A percentile compares a stretch with the other conserved stretches of the same genome.
These are phyloP conservation scores for Zaprionus inermis DNA, from an alignment of 1,140 invertebrate genomes.

Conservation along the genomic window DNA sequence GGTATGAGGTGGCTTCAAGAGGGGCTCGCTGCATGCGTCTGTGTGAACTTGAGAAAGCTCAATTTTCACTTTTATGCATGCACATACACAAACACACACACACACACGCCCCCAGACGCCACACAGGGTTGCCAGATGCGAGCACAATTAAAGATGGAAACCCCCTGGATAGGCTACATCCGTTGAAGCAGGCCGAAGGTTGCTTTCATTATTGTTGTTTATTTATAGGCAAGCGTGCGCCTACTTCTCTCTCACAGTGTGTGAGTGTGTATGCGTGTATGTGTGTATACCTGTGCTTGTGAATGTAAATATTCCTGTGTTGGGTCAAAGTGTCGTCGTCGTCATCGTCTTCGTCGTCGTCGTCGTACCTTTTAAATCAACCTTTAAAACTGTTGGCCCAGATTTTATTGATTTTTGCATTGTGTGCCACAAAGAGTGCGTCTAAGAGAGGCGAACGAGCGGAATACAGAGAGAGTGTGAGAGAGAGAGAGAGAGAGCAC, in stretches of 20 bases:
- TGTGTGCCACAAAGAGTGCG: constrained; percentile 47
- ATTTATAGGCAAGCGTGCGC: constrained; percentile 30
- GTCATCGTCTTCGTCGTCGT: constrained; percentile 15
- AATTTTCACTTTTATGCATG: constrained; percentile 71
- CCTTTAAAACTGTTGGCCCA: constrained; percentile 75
- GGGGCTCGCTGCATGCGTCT: constrained; percentile 14
- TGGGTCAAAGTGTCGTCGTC: constrained; percentile 45
- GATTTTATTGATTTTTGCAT: constrained; percentile 74
- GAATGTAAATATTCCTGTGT: constrained; percentile 21
- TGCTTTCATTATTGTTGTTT: constrained; percentile 41
- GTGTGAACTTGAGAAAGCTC: constrained; percentile 72
- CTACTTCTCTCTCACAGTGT: neutral
- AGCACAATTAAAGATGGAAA: constrained; percentile 28
- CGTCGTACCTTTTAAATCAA: constrained; percentile 69
- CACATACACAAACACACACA: constrained; percentile 14
- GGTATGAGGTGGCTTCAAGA: neutral
- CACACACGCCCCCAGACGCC: constrained; percentile 3
- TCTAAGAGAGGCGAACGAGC: constrained; percentile 19
- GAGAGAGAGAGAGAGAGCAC: constrained; percentile 6
- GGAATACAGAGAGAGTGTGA: too few relatives aligned
- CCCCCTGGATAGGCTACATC: constrained; percentile 14
- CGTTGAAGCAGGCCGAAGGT: constrained; percentile 30
- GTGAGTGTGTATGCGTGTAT: neutral
- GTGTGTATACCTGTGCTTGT: neutral
- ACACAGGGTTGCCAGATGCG: constrained; percentile 36